Conservation (phyloP, 2,888 invertebrate genomes). For the Xanthorhoe designata region DNA sequence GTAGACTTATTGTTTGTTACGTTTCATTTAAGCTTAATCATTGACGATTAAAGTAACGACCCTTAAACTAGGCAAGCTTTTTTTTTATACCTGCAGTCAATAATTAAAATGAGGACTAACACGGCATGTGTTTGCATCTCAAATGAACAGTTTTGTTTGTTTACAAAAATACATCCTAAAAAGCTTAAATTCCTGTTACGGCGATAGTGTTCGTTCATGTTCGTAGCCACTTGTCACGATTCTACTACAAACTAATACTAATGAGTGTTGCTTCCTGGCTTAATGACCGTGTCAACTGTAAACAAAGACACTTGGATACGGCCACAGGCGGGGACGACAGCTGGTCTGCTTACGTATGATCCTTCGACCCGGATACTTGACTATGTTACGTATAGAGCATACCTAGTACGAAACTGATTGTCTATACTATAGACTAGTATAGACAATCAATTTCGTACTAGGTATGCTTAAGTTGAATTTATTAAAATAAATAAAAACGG, state of each 20-base stretch:
- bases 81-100: neutral
- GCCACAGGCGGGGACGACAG: conserved; percentile 31
- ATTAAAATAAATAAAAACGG: no score
- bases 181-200: conserved; percentile 45
- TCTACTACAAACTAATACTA: conserved; percentile 55
- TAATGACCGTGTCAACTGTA: conserved; percentile 57
- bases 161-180: conserved; percentile 6
- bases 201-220: conserved; percentile 42
- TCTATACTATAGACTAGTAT: no score
- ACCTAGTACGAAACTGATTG: no score
- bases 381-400: neutral
- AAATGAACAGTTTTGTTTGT: conserved; percentile 17
- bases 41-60: no score
- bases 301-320: conserved; percentile 48
- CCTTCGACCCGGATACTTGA: conserved; percentile 11
- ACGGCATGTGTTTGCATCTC: neutral
- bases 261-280: conserved; percentile 55
- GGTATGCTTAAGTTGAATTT: no score
- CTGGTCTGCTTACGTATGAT: conserved; percentile 7
- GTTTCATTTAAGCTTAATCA: neutral
- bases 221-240: conserved; percentile 50
- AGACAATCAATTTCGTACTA: no score
- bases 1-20: neutral
- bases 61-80: neutral
- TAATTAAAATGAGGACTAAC: neutral